These are phyloP conservation scores for Atta texana DNA, from an alignment of 1,140 invertebrate species.

Conservation along the genomic window DNA sequence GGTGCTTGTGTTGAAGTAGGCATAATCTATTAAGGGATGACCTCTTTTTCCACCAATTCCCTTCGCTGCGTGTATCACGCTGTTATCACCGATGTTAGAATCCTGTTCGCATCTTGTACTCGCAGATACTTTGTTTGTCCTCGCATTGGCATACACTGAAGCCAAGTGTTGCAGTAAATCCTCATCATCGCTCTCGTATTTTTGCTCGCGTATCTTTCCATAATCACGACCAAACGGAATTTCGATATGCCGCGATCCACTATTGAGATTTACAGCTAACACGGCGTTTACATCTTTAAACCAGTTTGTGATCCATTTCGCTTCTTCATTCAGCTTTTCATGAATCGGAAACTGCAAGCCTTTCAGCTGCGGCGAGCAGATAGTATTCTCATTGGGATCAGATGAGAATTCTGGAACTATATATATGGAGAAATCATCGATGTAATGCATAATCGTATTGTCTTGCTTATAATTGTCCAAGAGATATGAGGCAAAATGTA, in stretches of 20 bases:
- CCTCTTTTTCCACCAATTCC: conserved; percentile 69
- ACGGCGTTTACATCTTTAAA: conserved; percentile 79
- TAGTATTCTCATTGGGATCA: conserved; percentile 68
- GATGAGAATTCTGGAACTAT: conserved; percentile 81
- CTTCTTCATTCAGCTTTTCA: conserved; percentile 63
- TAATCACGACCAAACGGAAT: conserved; percentile 80
- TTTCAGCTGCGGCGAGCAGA: conserved; percentile 72
- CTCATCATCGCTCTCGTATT: conserved; percentile 78
- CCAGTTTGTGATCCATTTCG: conserved; percentile 79
- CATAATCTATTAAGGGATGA: conserved; percentile 82
- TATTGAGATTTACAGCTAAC: conserved; percentile 82
- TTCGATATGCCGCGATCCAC: conserved; percentile 81
- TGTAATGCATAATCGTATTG: conserved; percentile 70
- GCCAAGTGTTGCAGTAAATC: conserved; percentile 76
- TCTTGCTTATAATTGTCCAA: conserved; percentile 77
- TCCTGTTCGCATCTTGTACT: conserved; percentile 70
- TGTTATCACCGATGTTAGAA: conserved; percentile 72
- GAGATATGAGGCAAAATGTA: conserved; percentile 79
- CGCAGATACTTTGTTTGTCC: conserved; percentile 71
- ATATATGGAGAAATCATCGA: conserved; percentile 80
- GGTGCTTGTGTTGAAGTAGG: conserved; percentile 82
- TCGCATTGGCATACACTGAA: conserved; percentile 75
- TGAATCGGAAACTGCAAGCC: conserved; percentile 74
- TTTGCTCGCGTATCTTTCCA: conserved; percentile 48
- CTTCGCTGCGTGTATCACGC: conserved; percentile 73